phyloP scores from a whole-genome alignment of 2,113 vertebrate species.

The Sus scrofa region T2T-Sscrofa CM000830.6:64235501-64236000 shows the following conservation, averaged over 20 bases:
- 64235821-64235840: neutral
- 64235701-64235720: slow-evolving; percentile 33
- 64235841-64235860: neutral
- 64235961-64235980: neutral
- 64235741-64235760: slow-evolving; percentile 2
- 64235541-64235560: too few relatives aligned
- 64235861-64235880: slow-evolving; percentile 40
- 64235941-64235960: neutral
- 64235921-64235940: neutral
- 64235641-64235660: neutral
- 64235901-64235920: neutral
- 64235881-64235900: neutral
- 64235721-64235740: slow-evolving; percentile 7
- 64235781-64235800: neutral
- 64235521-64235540: too few relatives aligned
- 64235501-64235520: too few relatives aligned
- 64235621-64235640: slow-evolving; percentile 9
- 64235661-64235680: slow-evolving; percentile 2
- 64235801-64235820: neutral
- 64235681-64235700: neutral
- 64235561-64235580: slow-evolving; percentile 8
- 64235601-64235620: neutral
- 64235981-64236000: neutral
- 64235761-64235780: neutral
- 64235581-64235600: neutral